phyloP scores from a whole-genome alignment of 2,113 vertebrate genomes.

The Carassius auratus region DNA sequence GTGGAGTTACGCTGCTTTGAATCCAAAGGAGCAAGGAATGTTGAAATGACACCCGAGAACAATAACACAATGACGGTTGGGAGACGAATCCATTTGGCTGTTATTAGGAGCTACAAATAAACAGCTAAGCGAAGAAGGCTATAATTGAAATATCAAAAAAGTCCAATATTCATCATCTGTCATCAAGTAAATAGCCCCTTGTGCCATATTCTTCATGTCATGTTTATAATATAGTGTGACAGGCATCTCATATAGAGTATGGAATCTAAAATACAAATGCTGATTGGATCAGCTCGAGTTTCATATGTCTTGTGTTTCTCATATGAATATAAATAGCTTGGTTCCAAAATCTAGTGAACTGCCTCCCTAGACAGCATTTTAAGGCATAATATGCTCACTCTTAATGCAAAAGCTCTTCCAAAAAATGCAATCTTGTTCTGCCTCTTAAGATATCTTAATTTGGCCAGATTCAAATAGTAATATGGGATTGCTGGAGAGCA shows the following conservation, averaged over 20 bases:
- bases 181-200: conserved; percentile 15
- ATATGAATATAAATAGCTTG: background rate
- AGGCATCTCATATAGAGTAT: background rate
- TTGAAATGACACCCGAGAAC: conserved; percentile 5
- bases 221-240: background rate
- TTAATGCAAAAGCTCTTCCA: conserved; percentile 12
- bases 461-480: background rate
- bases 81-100: background rate
- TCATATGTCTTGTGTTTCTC: conserved; percentile 38
- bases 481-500: background rate
- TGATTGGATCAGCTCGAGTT: conserved; percentile 66
- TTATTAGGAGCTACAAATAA: background rate
- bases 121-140: background rate
- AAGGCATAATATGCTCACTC: background rate
- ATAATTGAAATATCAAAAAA: background rate
- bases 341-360: background rate
- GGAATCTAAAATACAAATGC: conserved; percentile 3
- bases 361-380: conserved; percentile 27
- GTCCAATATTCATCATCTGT: background rate
- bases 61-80: background rate
- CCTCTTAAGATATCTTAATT: conserved; percentile 13
- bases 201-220: background rate
- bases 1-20: background rate
- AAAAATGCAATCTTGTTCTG: background rate
- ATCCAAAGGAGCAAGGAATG: background rate